Percentiles rank a stretch among this genome's conserved stretches.
Evolutionary conservation across 2,888 invertebrate species (phyloP).

Genomic region (Sepioteuthis lessoniana): DNA sequence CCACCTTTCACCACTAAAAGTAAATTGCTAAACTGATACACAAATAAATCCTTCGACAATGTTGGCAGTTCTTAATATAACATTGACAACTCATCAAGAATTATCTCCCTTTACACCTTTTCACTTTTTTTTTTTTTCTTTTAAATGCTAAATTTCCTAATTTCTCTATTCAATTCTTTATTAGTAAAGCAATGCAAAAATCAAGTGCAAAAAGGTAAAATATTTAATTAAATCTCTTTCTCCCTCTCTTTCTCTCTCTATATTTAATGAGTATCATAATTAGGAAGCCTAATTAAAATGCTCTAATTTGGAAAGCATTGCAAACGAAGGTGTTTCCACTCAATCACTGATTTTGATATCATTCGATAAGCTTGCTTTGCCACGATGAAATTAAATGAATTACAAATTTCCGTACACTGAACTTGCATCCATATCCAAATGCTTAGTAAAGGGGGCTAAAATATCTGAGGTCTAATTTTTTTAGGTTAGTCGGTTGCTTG

Average conservation of each 20-base stretch:
- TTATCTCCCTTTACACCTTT: too few relatives aligned
- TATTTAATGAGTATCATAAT: background rate
- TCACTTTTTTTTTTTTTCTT: too few relatives aligned
- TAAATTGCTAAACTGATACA: too few relatives aligned
- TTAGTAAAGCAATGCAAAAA: too few relatives aligned
- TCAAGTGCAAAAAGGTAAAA: background rate
- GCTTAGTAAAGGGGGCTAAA: background rate
- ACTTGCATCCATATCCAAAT: background rate
- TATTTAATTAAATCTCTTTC: background rate
- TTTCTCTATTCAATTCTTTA: too few relatives aligned
- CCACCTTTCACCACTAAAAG: too few relatives aligned
- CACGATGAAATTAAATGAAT: background rate
- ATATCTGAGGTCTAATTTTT: background rate
- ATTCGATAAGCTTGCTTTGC: constrained; percentile 17
- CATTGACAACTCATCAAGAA: too few relatives aligned
- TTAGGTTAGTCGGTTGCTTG: too few relatives aligned
- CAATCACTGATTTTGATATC: background rate
- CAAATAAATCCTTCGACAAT: too few relatives aligned
- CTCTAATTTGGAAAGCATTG: background rate
- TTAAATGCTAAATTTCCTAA: too few relatives aligned
- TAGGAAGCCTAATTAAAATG: background rate
- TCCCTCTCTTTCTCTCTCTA: background rate
- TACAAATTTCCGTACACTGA: background rate
- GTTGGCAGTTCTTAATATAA: too few relatives aligned
- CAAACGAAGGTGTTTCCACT: background rate